These are phyloP conservation scores for Triops longicaudatus DNA, from an alignment of 1,140 invertebrate genomes.

Conservation along the genomic window DNA sequence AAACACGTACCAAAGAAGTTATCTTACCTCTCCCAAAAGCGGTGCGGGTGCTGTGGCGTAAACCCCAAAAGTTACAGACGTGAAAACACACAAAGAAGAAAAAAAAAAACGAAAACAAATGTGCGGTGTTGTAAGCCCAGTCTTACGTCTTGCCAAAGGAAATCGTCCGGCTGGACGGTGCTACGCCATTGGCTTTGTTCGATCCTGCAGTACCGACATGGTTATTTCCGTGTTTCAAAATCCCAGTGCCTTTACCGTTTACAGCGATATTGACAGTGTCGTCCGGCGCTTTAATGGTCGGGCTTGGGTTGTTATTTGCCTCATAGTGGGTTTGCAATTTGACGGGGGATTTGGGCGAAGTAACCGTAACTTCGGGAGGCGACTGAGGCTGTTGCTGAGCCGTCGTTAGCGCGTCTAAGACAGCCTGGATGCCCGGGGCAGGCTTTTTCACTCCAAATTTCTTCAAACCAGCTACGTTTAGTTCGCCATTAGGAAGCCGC, in stretches of 20 bases:
- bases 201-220: not conserved
- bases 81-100: no score
- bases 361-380: not conserved
- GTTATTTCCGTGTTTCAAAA: conserved; percentile 8
- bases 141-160: conserved; percentile 23
- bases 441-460: conserved; percentile 17
- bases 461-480: conserved; percentile 5
- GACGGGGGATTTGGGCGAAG: not conserved
- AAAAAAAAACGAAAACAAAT: conserved; percentile 2
- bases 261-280: not conserved
- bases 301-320: not conserved
- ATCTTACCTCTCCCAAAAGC: not conserved
- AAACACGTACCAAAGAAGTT: not conserved
- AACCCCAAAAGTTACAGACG: no score
- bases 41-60: not conserved
- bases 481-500: not conserved
- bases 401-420: not conserved
- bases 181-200: not conserved
- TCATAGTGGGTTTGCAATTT: not conserved
- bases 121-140: not conserved
- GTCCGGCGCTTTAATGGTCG: not conserved
- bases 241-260: not conserved
- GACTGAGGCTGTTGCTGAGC: not conserved
- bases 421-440: conserved; percentile 17
- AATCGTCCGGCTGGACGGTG: not conserved